Percentiles rank a stretch among this genome's conserved stretches.
phyloP scores from a whole-genome alignment of 2,797 vertebrate genomes.

The Pipistrellus pipistrellus region DNA sequence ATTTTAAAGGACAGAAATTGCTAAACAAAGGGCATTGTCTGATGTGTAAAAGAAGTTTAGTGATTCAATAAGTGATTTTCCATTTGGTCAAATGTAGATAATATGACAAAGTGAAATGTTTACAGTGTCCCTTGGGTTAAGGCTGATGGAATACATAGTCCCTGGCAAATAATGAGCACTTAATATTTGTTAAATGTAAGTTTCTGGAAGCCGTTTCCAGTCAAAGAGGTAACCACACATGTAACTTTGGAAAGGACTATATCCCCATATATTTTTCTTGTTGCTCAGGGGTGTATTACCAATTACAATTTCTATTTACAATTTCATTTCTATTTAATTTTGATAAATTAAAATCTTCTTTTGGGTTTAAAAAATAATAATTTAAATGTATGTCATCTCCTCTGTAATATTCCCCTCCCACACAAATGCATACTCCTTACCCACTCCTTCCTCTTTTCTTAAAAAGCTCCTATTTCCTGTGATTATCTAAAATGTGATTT shows the following conservation, averaged over 20 bases:
- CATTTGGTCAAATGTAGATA: conserved; percentile 30
- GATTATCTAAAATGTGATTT: neutral
- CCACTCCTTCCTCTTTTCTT: neutral
- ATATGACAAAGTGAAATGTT: conserved; percentile 37
- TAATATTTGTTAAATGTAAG: neutral
- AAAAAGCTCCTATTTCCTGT: neutral
- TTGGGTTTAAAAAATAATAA: neutral
- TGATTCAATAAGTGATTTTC: conserved; percentile 50
- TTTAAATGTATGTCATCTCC: conserved; percentile 54
- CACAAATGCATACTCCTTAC: neutral
- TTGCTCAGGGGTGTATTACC: neutral
- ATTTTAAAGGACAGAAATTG: neutral
- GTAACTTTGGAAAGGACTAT: conserved; percentile 1
- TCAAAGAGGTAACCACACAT: neutral
- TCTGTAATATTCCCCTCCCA: neutral
- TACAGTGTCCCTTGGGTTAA: neutral
- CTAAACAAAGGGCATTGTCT: neutral
- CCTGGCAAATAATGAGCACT: neutral
- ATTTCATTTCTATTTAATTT: neutral
- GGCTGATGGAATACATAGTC: neutral
- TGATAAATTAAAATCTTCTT: conserved; percentile 54
- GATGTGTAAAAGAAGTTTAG: neutral
- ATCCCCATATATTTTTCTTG: neutral
- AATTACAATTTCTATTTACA: conserved; percentile 43
- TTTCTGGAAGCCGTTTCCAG: conserved; percentile 29